Evolutionary conservation across 2,113 vertebrate species (phyloP), one percentile per base, ranked within the genome.

Genomic region (Macrotis lagotis): DNA sequence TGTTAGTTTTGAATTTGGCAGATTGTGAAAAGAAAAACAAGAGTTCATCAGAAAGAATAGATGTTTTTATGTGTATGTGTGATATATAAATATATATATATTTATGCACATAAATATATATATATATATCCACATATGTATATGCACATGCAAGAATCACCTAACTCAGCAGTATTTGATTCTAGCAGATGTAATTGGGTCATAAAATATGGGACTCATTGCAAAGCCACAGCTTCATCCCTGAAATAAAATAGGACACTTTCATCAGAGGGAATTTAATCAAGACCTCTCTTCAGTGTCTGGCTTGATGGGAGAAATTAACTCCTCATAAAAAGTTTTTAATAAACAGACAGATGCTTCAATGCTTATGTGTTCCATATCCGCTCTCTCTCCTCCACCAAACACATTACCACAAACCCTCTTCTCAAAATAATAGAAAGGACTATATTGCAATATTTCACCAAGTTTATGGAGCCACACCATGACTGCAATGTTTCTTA

Each of bases 301-400:
- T 52, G 0, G 6, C 96, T 95, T 90, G 26, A 94, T 37, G 11
- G 25, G 83, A 95, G 5, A 83, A 49, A 90, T 90, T 93, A 95
- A 50, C 28, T 59, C 91, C 92, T 89, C 89, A 92, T 90, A 91
- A 97, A 97, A 95, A 31, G 12, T 7, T 66, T 96, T 97, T 96
- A 97, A 92, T 97, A 98, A 98, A 93, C 83, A 98, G 97, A 97
- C 26, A 93, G 94, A 94, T 55, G 91, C 50, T n/a, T 37, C 97
- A 97, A 96, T 92, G 50, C 95, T 91, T 91, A 91, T 95, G 51
- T 48, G 22, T 83, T 83, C 37, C 66, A 44, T 22, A 66, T 59
- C 28, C 66, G n/a, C n/a, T 37, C n/a, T 16, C 26, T 37, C 92
- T 8, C 26, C 83, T 97, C 88, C 44, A 2, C 0, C 37, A 50